Evolutionary conservation across 1,140 invertebrate genomes (phyloP).

Genomic region (Drosophila parvula): DNA sequence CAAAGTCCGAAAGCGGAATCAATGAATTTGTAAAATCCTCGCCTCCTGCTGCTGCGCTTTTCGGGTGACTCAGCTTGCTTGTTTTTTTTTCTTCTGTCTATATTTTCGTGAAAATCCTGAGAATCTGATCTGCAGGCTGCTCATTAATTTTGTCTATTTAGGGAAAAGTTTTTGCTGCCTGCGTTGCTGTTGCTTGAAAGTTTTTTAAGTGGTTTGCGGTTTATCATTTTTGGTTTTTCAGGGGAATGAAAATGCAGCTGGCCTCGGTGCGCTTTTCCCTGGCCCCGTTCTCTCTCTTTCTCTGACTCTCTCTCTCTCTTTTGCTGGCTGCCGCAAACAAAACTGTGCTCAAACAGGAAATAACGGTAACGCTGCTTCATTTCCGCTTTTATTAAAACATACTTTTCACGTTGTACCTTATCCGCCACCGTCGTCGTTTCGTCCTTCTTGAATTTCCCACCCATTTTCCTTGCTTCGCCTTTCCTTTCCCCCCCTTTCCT

Average conservation of each 20-base stretch:
- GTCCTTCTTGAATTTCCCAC: slow-evolving; percentile 18
- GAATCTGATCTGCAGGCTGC: slow-evolving; percentile 36
- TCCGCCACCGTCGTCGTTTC: slow-evolving; percentile 48
- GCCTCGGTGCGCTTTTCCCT: slow-evolving; percentile 21
- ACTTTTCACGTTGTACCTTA: slow-evolving; percentile 80
- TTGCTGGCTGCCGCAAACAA: slow-evolving; percentile 56
- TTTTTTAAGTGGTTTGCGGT: slow-evolving; percentile 79
- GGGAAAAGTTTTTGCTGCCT: slow-evolving; percentile 56
- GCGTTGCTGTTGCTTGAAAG: slow-evolving; percentile 47
- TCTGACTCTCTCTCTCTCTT: not conserved
- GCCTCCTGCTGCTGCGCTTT: not conserved
- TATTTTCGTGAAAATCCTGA: not conserved
- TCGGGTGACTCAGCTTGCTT: slow-evolving; percentile 4
- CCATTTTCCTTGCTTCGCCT: not conserved
- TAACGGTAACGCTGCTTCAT: slow-evolving; percentile 82
- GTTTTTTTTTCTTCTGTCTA: not conserved
- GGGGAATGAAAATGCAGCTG: slow-evolving; percentile 64
- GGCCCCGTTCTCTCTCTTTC: not conserved
- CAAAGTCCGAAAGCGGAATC: slow-evolving; percentile 15
- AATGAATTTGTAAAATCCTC: slow-evolving; percentile 17
- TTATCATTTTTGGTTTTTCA: slow-evolving; percentile 64
- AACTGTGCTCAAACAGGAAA: slow-evolving; percentile 79
- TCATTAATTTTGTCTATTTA: slow-evolving; percentile 79
- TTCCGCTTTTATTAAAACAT: slow-evolving; percentile 83
- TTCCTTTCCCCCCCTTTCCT: not conserved